phyloP scores from a whole-genome alignment of 2,888 invertebrate genomes.

The Emmelina monodactyla region DNA sequence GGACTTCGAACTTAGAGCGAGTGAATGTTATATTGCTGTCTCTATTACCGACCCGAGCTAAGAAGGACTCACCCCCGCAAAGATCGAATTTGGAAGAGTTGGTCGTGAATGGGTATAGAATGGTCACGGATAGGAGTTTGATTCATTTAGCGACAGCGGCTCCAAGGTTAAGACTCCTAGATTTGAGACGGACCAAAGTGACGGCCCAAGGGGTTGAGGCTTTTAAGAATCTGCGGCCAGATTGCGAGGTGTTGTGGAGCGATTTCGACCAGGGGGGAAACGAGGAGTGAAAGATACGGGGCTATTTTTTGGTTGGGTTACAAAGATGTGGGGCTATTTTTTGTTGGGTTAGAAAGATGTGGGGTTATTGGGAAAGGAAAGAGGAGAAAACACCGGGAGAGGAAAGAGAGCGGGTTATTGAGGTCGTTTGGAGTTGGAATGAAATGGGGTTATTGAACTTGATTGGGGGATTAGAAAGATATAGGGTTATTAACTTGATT shows the following conservation, averaged over 20 bases:
- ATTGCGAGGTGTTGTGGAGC: constrained; percentile 57
- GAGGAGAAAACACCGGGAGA: too few species aligned
- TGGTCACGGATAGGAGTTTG: constrained; percentile 70
- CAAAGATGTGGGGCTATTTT: too few species aligned
- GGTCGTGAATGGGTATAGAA: constrained; percentile 65
- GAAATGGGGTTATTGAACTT: too few species aligned
- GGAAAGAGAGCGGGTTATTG: too few species aligned
- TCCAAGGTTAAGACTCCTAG: constrained; percentile 64
- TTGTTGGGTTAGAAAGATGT: too few species aligned
- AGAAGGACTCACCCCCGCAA: constrained; percentile 25
- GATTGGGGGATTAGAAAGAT: too few species aligned
- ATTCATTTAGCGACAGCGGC: constrained; percentile 69
- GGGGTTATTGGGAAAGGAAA: too few species aligned
- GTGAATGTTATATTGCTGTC: constrained; percentile 38
- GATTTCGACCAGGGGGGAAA: too few species aligned
- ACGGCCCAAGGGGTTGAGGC: constrained; percentile 66
- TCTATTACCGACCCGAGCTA: constrained; percentile 7
- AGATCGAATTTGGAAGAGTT: constrained; percentile 57
- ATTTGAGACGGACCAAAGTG: constrained; percentile 73
- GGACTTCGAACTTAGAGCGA: constrained; percentile 32
- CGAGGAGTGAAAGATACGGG: too few species aligned
- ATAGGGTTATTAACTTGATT: too few species aligned
- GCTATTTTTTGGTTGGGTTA: too few species aligned
- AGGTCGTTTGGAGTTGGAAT: too few species aligned
- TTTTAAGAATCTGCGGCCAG: constrained; percentile 67